phyloP scores from a whole-genome alignment of 2,888 invertebrate genomes.

The Coelinius sp. region DNA sequence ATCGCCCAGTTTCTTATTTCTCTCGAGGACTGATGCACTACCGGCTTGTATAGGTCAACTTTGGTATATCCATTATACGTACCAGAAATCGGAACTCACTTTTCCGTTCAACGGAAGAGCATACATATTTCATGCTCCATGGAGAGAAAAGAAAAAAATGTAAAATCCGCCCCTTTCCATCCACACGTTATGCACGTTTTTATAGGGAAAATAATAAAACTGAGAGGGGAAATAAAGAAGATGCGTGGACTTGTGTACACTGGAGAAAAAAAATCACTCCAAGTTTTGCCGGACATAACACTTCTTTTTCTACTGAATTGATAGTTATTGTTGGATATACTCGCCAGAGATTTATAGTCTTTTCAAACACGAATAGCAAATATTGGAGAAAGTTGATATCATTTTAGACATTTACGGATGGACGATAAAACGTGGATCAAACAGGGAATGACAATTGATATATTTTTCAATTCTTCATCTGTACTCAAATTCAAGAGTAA shows the following conservation, averaged over 20 bases:
- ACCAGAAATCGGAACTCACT: conserved; percentile 47
- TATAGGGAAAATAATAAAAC: conserved; percentile 10
- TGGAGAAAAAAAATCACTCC: background rate
- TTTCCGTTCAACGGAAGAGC: conserved; percentile 51
- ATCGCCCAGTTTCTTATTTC: conserved; percentile 54
- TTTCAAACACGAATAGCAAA: conserved; percentile 28
- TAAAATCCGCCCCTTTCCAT: background rate
- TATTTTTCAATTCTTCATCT: background rate
- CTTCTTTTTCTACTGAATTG: conserved; percentile 44
- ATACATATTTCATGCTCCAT: conserved; percentile 62
- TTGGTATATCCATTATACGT: conserved; percentile 18
- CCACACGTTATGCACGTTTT: background rate
- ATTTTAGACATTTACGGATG: background rate
- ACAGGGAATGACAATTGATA: background rate
- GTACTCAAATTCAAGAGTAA: background rate
- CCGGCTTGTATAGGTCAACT: conserved; percentile 21
- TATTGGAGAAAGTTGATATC: conserved; percentile 2
- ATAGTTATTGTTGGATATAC: conserved; percentile 49
- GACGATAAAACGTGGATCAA: background rate
- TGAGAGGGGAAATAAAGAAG: background rate
- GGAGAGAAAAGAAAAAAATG: conserved; percentile 18
- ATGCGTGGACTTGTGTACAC: background rate
- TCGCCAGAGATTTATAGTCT: conserved; percentile 42
- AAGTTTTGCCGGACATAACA: conserved; percentile 40
- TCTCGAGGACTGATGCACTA: conserved; percentile 51